Conservation (phyloP, 2,113 vertebrate species). For the Argyrosomus japonicus region DNA sequence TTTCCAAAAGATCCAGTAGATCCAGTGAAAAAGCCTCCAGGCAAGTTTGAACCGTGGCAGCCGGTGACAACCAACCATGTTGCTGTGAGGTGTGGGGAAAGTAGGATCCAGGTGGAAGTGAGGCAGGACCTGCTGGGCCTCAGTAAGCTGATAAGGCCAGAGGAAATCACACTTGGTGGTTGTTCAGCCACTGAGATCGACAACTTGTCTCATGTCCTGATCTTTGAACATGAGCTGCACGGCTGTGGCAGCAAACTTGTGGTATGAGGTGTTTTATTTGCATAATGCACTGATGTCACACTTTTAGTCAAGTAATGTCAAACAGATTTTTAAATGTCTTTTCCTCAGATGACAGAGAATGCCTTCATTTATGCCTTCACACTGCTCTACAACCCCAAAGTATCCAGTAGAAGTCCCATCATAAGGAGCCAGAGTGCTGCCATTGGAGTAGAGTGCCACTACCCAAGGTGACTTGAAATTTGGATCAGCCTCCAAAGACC, state of each 20-base stretch:
- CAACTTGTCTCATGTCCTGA: slow-evolving; percentile 33
- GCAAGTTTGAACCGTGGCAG: not conserved
- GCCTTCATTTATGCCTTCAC: slow-evolving; percentile 59
- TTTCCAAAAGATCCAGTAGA: slow-evolving; percentile 41
- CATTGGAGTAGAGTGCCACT: slow-evolving; percentile 67
- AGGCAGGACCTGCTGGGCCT: slow-evolving; percentile 61
- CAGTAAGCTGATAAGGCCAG: slow-evolving; percentile 39
- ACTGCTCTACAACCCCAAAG: slow-evolving; percentile 60
- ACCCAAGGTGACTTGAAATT: slow-evolving; percentile 16
- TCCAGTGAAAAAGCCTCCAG: not conserved
- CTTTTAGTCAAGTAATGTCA: accelerated
- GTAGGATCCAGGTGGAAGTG: slow-evolving; percentile 58
- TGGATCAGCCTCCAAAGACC: not conserved
- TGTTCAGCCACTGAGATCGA: slow-evolving; percentile 56
- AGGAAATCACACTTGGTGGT: slow-evolving; percentile 62
- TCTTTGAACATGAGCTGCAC: slow-evolving; percentile 65
- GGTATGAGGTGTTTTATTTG: slow-evolving; percentile 40
- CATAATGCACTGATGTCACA: not conserved
- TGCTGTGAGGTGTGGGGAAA: slow-evolving; percentile 66
- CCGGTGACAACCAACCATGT: not conserved
- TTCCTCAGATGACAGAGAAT: slow-evolving; percentile 36
- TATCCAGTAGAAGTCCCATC: slow-evolving; percentile 1
- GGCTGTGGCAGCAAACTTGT: slow-evolving; percentile 51
- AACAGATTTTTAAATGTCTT: accelerated
- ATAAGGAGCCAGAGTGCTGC: slow-evolving; percentile 37